Conservation (phyloP, 2,888 invertebrate species). For the Hylaea fasciaria region DNA sequence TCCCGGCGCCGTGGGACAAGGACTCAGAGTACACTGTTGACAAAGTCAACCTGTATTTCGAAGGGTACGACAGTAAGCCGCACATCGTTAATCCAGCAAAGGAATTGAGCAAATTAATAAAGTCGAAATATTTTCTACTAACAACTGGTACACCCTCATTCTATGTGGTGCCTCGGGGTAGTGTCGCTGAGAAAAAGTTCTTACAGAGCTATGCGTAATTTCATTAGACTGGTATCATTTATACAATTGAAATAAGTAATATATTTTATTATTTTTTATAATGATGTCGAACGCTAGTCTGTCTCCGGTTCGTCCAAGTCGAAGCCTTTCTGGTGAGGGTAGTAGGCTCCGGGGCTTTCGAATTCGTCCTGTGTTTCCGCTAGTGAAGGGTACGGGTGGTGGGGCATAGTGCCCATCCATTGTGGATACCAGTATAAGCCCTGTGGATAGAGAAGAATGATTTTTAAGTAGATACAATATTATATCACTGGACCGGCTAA, state of each 20-base stretch:
- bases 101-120: slow-evolving; percentile 86
- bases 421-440: slow-evolving; percentile 81
- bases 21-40: slow-evolving; percentile 86
- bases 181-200: slow-evolving; percentile 84
- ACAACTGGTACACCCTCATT: slow-evolving; percentile 88
- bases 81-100: slow-evolving; percentile 83
- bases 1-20: slow-evolving; percentile 90
- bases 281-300: slow-evolving; percentile 41
- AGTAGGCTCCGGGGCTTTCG: slow-evolving; percentile 56
- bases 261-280: slow-evolving; percentile 13
- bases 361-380: slow-evolving; percentile 54
- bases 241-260: too few relatives aligned
- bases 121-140: slow-evolving; percentile 85
- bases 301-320: slow-evolving; percentile 58
- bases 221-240: too few relatives aligned
- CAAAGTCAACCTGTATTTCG: slow-evolving; percentile 89
- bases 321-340: slow-evolving; percentile 68
- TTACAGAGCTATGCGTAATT: slow-evolving; percentile 77
- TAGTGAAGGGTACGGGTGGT: slow-evolving; percentile 65
- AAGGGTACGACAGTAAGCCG: slow-evolving; percentile 86
- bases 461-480: not conserved
- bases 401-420: slow-evolving; percentile 77
- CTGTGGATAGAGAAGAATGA: slow-evolving; percentile 48
- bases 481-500: too few relatives aligned
- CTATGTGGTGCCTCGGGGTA: slow-evolving; percentile 84